Evolutionary conservation across 2,888 invertebrate species (phyloP), one percentile per base, ranked within the genome.

Genomic region (Ophioninae sp.): DNA sequence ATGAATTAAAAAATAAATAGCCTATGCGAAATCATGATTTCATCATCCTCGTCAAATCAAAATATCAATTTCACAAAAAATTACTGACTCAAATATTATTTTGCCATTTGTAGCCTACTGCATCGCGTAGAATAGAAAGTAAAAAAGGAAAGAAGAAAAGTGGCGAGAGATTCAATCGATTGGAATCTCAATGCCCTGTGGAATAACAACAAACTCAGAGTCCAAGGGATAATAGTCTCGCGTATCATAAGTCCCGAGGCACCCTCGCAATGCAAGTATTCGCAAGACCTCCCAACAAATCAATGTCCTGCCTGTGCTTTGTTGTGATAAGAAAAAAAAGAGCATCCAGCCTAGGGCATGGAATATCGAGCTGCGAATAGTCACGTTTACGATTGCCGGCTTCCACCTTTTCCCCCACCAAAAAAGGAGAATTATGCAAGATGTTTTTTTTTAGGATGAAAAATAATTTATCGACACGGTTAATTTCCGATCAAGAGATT

Each of bases 151-250:
- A 30, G 30, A 13, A 13, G 2, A 41, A 44, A 44, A 44, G 44
- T 44, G 10, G 44, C 13, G 10, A 44, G 13, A 44, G 30, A 1
- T 30, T 30, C 51, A 13, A 51, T 51, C 51, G 51, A 51, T 51
- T 13, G 51, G 51, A 51, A 17, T 13, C 5, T 13, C 51, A 51
- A 51, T 51, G 13, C 51, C 51, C 51, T 17, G 13, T 51, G 17
- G 51, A 51, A 51, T 51, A 17, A 65, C 44, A 63, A 22, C 30
- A 51, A 63, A 51, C 23, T 75, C 56, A 13, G n/a, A 51, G 56
- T 39, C 61, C 56, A 44, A 65, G 65, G 65, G 64, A 65, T 51
- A 37, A 75, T 17, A n/a, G 59, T 61, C 23, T 39, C 20, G 51
- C 41, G 17, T 51, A 51, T 51, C 2, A 9, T 9, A 41, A 41